Base-by-base conservation (phyloP, 2,888 invertebrate genomes). In the Meandrusa payeni region DNA sequence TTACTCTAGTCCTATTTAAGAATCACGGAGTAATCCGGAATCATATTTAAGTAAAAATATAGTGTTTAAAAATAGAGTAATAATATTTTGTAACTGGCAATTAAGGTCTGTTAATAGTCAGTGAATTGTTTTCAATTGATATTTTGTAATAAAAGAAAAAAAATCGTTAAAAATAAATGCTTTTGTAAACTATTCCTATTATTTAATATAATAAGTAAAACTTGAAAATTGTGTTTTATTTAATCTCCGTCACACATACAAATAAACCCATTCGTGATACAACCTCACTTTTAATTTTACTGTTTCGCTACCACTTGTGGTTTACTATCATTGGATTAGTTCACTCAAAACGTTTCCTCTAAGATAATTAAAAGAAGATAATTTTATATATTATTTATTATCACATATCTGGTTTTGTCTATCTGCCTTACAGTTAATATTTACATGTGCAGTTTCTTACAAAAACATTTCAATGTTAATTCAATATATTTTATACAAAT, bases 151-250 rank as follows among this genome's bases (percentile, higher is more conserved):
- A 62, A 59, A 59, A 71, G 41, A 51, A 49, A 43, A 64, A 69
- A 70, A 73, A 69, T 58, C 32, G 19, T 46, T 52, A 60, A 69
- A 77, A 76, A 76, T 69, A 65, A 63, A 13, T 64, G 76, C 78
- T 82, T 80, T 83, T 83, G 73, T 85, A 80, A 75, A 76, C 69
- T 81, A 81, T 67, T 76, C 74, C 74, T 76, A 77, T 85, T 85
- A 85, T 85, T 83, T 86, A 83, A 82, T 85, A 74, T 63, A 66
- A 69, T 81, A 82, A 80, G 76, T 77, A 78, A 76, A 80, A 69
- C 63, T 67, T 55, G 32, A 23, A 5, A 23, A 9, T 3, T 10
- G 19, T 33, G 43, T 44, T 44, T 44, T 33, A 38, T 41, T 39
- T 20, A 23, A 13, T 9, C 6, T n/a, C n/a, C n/a, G n/a, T n/a